A percentile compares a stretch with the other conserved stretches of the same genome.
phyloP scores from a whole-genome alignment of 2,888 invertebrate species.

The Rhamphomyia laevipes region DNA sequence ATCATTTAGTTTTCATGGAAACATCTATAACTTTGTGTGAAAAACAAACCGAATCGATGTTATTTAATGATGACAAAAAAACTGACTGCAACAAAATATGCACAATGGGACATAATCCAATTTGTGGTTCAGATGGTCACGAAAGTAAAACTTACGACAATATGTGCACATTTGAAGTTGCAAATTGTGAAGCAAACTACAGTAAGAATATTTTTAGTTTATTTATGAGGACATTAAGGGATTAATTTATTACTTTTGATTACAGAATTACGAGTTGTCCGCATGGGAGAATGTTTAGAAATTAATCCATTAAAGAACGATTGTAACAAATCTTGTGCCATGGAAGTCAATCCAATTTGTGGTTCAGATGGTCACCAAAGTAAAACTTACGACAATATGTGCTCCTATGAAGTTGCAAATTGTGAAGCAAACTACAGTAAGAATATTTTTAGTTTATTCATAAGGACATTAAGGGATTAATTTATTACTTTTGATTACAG shows the following conservation, averaged over 20 bases:
- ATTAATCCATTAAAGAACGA: neutral
- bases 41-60: neutral
- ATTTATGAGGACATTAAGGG: neutral
- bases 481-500: too few relatives aligned
- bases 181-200: neutral
- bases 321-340: neutral
- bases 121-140: slow-evolving; percentile 6
- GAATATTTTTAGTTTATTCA: too few relatives aligned
- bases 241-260: neutral
- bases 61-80: neutral
- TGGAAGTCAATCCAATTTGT: too few relatives aligned
- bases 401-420: too few relatives aligned
- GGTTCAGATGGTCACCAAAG: too few relatives aligned
- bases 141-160: neutral
- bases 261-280: neutral
- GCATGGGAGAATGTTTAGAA: too few relatives aligned
- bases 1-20: neutral
- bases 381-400: too few relatives aligned
- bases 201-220: neutral
- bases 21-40: neutral
- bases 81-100: slow-evolving; percentile 1
- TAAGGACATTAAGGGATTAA: too few relatives aligned
- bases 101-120: slow-evolving; percentile 5
- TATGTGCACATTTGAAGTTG: neutral
- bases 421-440: too few relatives aligned